Evolutionary conservation across 1,140 invertebrate species (phyloP).

Genomic region (Caenorhabditis remanei): DNA sequence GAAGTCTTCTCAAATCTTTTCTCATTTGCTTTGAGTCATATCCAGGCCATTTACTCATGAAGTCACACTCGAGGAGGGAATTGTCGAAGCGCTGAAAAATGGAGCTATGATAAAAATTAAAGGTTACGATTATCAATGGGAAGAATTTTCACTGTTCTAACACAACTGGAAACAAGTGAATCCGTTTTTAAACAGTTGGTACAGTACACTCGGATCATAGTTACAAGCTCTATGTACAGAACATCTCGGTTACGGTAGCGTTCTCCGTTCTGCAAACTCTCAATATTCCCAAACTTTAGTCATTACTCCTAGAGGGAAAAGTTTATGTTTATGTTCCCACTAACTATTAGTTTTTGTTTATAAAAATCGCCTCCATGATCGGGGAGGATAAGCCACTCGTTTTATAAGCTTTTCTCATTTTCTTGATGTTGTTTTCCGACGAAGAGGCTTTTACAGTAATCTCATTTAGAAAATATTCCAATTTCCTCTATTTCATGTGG

Average conservation of each 20-base stretch:
- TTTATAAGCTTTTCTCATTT: background rate
- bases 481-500: background rate
- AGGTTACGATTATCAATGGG: too few relatives aligned
- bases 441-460: background rate
- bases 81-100: slow-evolving; percentile 51
- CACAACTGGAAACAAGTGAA: too few relatives aligned
- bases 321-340: background rate
- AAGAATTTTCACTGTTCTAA: too few relatives aligned
- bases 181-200: too few relatives aligned
- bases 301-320: too few relatives aligned
- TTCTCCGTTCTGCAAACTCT: too few relatives aligned
- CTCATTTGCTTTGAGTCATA: background rate
- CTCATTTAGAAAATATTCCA: background rate
- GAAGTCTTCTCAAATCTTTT: slow-evolving; percentile 4
- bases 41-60: slow-evolving; percentile 54
- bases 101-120: too few relatives aligned
- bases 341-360: background rate
- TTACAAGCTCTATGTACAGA: too few relatives aligned
- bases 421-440: background rate
- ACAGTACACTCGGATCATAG: too few relatives aligned
- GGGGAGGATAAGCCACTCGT: background rate
- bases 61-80: slow-evolving; percentile 23
- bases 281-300: too few relatives aligned
- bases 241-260: too few relatives aligned
- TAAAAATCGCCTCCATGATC: background rate